Base-by-base conservation (phyloP, 2,888 invertebrate species). In the Caenorhabditis panamensis region DNA sequence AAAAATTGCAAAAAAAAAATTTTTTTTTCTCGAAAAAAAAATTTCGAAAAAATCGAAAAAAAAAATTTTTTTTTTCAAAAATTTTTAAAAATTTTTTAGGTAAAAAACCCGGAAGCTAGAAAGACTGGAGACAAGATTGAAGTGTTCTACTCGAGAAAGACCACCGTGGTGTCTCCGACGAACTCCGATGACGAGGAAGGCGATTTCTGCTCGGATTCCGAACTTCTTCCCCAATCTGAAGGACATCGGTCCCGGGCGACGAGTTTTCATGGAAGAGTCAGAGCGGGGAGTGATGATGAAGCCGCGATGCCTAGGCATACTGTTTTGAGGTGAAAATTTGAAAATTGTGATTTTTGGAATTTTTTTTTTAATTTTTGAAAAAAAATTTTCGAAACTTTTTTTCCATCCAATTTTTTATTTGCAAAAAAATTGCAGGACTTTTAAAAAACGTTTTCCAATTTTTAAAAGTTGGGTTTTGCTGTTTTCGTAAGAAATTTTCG, bases 141-240 rank as follows among this genome's bases (percentile, higher is more conserved):
- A 67, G 84, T 84, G 18, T 79, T 81, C 54, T 81, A 82, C n/a
- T 75, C 81, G 1, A 59, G 84, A 9, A 84, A 82, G 53, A 87
- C 84, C 44, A 88, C 86, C 1, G 83, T 86, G 24, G 82, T 86
- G 8, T 84, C 88, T 8, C 88, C 88, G 44, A 82, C 84, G 2
- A 85, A 84, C 49, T 86, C 84, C 4, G 88, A 88, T 51, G 89
- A 88, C 47, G 88, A 88, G 53, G 87, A 88, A 9, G 64, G 26
- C 5, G 72, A 79, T 22, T 61, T 79, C 53, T 61, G 67, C 20
- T 84, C 84, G 0, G 86, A 86, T 58, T 81, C 84, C 3, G 86
- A 86, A 24, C 66, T 86, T 36, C 54, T 83, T n/a, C 75, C 51
- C 26, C 37, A 53, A 16, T 49, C 53, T 26, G 53, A 67, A 18